Evolutionary conservation across 2,888 invertebrate genomes (phyloP).

Genomic region (Gonocerus acuteangulatus): DNA sequence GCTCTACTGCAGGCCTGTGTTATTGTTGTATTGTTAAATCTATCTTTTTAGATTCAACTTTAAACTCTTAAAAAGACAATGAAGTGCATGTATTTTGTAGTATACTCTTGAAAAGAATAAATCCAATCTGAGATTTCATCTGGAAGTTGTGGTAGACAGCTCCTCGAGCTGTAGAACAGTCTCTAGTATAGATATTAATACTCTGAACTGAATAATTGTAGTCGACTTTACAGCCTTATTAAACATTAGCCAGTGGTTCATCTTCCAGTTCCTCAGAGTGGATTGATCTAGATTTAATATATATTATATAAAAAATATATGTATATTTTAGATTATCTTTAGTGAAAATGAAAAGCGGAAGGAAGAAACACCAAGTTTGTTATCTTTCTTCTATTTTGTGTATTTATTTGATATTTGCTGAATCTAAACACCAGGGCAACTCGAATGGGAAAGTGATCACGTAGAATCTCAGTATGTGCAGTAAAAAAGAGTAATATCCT

Average conservation of each 20-base stretch:
- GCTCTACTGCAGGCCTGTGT: too few relatives aligned
- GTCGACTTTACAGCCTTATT: too few relatives aligned
- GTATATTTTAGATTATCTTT: not conserved
- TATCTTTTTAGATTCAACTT: too few relatives aligned
- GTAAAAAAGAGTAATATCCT: not conserved
- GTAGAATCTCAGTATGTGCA: constrained; percentile 8
- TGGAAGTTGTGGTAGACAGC: not conserved
- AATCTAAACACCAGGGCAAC: not conserved
- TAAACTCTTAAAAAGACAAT: too few relatives aligned
- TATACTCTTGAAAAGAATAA: not conserved
- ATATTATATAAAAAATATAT: too few relatives aligned
- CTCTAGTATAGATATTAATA: too few relatives aligned
- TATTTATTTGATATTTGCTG: constrained; percentile 13
- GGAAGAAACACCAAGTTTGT: not conserved
- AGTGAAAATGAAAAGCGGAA: not conserved
- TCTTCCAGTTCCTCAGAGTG: constrained; percentile 1
- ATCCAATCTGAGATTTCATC: not conserved
- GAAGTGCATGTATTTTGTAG: too few relatives aligned
- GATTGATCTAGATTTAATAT: not conserved
- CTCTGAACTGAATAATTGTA: too few relatives aligned
- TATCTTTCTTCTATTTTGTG: constrained; percentile 9
- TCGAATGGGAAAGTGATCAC: not conserved
- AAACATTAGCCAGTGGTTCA: not conserved
- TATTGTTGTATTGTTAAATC: too few relatives aligned
- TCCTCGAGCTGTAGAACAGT: too few relatives aligned